Base-by-base conservation (phyloP, 1,140 invertebrate species). In the Pomacea maculata region DNA sequence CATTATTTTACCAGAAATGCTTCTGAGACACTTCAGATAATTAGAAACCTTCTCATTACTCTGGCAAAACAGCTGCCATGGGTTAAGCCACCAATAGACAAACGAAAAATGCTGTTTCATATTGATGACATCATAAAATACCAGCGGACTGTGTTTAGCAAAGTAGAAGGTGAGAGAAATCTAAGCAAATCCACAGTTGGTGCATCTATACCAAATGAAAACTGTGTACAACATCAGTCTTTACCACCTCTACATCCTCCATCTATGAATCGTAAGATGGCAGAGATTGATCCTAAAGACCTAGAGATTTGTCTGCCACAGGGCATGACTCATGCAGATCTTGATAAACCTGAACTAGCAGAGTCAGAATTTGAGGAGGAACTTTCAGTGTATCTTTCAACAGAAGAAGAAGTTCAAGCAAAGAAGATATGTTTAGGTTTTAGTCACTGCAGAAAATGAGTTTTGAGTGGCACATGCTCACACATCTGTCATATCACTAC, bases 281-380 rank as follows among this genome's bases (percentile, higher is more conserved):
- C 57, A 10, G 29, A 77, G 74, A 63, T 14, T 12, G 65, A 17
- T 52, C 61, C 17, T 5, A 8, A 67, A 21, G 17, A 52, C 19
- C 9, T 19, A 75, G 14, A 77, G 45, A 17, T 52, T 34, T 15
- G 9, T 61, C 57, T 77, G 45, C 75, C 75, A 67, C 5, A 63
- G 25, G 57, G 67, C 34, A 29, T 77, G 5, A 67, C 12, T 52
- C 19, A 11, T 54, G 65, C 77, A 17, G 77, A 78, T 25, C 77
- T 78, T 64, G 67, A 71, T n/a, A 78, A 57, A n/a, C 8, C 54
- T 25, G 77, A 78, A 14, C 0, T 78, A 5, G 15, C 10, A 6
- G 77, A 78, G 12, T 21, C 65, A 12, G 77, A 78, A 54, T 78
- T 78, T 78, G 77, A 78, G 21, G 21, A 25, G 8, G 77, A 78